These are phyloP conservation scores for Cyphomyrmex costatus DNA, from an alignment of 1,140 invertebrate genomes.

Conservation along the genomic window DNA sequence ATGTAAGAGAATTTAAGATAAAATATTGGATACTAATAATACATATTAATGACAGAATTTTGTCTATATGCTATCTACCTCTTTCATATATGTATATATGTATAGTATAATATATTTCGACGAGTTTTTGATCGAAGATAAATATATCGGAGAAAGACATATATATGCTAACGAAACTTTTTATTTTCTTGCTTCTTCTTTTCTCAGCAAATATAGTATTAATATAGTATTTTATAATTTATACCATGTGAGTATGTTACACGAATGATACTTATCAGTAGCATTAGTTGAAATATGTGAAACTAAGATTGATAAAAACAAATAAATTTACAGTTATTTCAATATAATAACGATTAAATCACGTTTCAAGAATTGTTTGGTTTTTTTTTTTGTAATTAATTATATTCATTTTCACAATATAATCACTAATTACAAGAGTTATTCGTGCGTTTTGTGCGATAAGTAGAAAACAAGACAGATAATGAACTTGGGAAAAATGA, in stretches of 20 bases:
- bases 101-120: too few relatives aligned
- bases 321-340: background rate
- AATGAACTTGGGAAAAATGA: background rate
- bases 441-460: background rate
- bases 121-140: background rate
- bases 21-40: background rate
- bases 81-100: too few relatives aligned
- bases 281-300: background rate
- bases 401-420: conserved; percentile 1
- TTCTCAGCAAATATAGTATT: background rate
- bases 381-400: conserved; percentile 1
- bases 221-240: too few relatives aligned
- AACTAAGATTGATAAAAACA: background rate
- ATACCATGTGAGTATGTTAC: background rate
- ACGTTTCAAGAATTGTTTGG: background rate
- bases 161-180: background rate
- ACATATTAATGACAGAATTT: background rate
- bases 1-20: background rate
- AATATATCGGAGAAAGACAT: background rate
- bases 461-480: background rate
- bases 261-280: background rate
- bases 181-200: background rate
- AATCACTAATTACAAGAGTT: background rate
- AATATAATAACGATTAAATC: conserved; percentile 5
- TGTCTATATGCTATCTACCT: background rate